A percentile compares a stretch with the other conserved stretches of the same genome.
These are phyloP conservation scores for Chionomys nivalis DNA, from an alignment of 2,113 vertebrate genomes.

Conservation along the genomic window DNA sequence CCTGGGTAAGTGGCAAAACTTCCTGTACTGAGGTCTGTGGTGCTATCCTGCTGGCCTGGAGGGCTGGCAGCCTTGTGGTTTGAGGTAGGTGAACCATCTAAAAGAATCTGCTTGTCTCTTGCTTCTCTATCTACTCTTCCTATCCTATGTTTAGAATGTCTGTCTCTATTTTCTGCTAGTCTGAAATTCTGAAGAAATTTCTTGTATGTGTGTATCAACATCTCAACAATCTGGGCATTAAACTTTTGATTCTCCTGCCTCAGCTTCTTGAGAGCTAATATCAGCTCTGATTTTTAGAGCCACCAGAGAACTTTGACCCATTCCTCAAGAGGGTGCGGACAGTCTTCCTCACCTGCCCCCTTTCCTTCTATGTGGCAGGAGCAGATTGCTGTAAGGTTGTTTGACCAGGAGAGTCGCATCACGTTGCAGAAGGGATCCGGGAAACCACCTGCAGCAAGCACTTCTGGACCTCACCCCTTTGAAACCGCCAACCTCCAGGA, in stretches of 20 bases:
- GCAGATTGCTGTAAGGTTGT: slow-evolving; percentile 79
- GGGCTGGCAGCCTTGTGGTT: background rate
- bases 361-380: slow-evolving; percentile 69
- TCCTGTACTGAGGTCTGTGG: background rate
- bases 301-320: background rate
- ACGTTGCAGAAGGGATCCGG: slow-evolving; percentile 31
- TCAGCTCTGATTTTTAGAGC: background rate
- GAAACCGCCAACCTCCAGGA: slow-evolving; percentile 35
- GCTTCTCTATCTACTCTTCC: background rate
- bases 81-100: background rate
- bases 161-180: background rate
- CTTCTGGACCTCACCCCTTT: background rate
- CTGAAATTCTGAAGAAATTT: background rate
- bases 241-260: background rate
- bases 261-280: background rate
- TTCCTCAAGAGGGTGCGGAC: background rate
- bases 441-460: background rate
- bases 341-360: background rate
- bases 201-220: background rate
- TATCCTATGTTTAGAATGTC: background rate
- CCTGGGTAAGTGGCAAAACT: slow-evolving; percentile 75
- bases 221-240: background rate
- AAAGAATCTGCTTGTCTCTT: background rate
- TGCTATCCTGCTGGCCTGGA: background rate
- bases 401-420: slow-evolving; percentile 76